Conservation (phyloP, 2,888 invertebrate species). For the Parascotia fuliginaria region DNA sequence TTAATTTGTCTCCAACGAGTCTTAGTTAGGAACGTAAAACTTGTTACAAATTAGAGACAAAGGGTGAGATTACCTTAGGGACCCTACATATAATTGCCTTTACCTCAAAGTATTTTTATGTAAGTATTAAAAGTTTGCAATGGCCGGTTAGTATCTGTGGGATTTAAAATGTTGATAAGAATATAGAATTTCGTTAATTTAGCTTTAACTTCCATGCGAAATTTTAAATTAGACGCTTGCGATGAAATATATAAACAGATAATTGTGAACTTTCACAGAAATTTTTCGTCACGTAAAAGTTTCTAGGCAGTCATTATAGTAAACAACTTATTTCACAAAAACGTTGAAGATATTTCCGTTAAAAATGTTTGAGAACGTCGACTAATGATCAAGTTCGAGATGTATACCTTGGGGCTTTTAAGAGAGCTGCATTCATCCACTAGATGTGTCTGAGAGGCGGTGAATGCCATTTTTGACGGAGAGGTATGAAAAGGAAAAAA, state of each 20-base stretch:
- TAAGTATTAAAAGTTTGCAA: constrained; percentile 12
- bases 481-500: constrained; percentile 64
- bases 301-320: constrained; percentile 5
- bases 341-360: constrained; percentile 1
- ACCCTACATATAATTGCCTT: constrained; percentile 6
- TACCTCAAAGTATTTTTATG: background rate
- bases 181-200: constrained; percentile 29
- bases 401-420: constrained; percentile 47
- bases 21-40: constrained; percentile 34
- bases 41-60: constrained; percentile 39
- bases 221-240: constrained; percentile 12
- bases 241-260: constrained; percentile 22
- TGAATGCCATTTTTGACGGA: constrained; percentile 66
- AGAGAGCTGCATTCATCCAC: constrained; percentile 59
- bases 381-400: constrained; percentile 31
- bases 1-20: constrained; percentile 47
- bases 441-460: constrained; percentile 56
- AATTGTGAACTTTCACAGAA: constrained; percentile 17
- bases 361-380: constrained; percentile 10
- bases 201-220: constrained; percentile 34
- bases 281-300: constrained; percentile 3
- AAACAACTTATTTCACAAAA: constrained; percentile 7
- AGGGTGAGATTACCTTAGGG: constrained; percentile 32
- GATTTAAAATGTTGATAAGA: constrained; percentile 12
- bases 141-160: constrained; percentile 8